phyloP scores from a whole-genome alignment of 2,113 vertebrate species.

The Nothocercus julius region DNA sequence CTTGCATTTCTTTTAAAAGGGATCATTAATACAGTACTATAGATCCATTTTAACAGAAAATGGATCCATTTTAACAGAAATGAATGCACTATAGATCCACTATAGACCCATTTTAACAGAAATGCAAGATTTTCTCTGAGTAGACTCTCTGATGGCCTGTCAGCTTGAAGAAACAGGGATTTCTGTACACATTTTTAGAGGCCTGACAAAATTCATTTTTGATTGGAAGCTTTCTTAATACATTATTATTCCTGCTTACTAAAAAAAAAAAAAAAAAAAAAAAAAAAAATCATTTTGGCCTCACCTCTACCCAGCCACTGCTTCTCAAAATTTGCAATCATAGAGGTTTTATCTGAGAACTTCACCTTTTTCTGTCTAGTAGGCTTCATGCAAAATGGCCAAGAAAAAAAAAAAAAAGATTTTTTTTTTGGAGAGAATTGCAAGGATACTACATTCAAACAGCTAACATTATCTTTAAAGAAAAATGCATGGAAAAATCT shows the following conservation, averaged over 20 bases:
- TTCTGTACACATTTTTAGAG: not conserved
- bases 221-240: not conserved
- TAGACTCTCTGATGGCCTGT: not conserved
- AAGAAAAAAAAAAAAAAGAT: too few relatives aligned
- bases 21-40: too few relatives aligned
- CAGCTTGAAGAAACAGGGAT: not conserved
- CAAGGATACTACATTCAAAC: not conserved
- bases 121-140: not conserved
- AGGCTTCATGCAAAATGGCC: accelerated
- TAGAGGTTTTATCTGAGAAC: not conserved
- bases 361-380: not conserved
- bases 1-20: too few relatives aligned
- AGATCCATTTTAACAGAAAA: not conserved
- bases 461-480: not conserved
- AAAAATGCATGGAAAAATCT: not conserved
- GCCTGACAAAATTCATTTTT: not conserved
- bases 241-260: not conserved
- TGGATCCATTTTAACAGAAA: too few relatives aligned
- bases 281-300: too few relatives aligned
- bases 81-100: too few relatives aligned
- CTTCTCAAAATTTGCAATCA: too few relatives aligned
- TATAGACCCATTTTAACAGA: not conserved
- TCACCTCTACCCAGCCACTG: too few relatives aligned
- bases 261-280: too few relatives aligned
- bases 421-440: not conserved